These are phyloP conservation scores for Micoletzkya japonica DNA, from an alignment of 2,888 invertebrate species.

Conservation along the genomic window DNA sequence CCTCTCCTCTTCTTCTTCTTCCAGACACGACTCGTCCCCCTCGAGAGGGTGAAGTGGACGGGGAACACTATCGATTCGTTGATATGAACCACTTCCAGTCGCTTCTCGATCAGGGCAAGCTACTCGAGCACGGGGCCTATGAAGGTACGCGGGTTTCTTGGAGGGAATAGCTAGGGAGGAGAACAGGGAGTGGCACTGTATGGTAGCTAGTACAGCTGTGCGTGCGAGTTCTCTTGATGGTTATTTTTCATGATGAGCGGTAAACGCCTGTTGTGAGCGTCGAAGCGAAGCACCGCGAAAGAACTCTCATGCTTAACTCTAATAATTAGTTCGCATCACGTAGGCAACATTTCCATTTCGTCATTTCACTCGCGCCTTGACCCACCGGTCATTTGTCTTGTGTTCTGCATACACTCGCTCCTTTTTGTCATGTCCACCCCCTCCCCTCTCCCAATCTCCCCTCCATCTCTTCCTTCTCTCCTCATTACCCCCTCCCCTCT, in stretches of 20 bases:
- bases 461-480: constrained; percentile 32
- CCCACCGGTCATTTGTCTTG: no score
- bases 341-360: not conserved
- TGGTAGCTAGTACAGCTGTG: no score
- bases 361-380: not conserved
- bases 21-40: constrained; percentile 71
- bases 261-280: no score
- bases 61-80: constrained; percentile 73
- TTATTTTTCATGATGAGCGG: no score
- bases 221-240: no score
- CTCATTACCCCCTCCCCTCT: constrained; percentile 28
- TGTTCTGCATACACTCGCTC: constrained; percentile 19
- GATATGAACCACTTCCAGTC: constrained; percentile 69
- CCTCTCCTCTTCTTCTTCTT: constrained; percentile 30
- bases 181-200: no score
- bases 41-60: constrained; percentile 71
- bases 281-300: no score
- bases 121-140: constrained; percentile 73
- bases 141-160: constrained; percentile 67
- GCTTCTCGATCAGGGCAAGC: constrained; percentile 69
- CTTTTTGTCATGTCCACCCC: not conserved
- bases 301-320: no score
- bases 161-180: not conserved
- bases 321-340: not conserved
- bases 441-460: constrained; percentile 2